Evolutionary conservation across 2,797 vertebrate species (phyloP), one percentile per base, ranked within the genome.

Genomic region (Glyptemys insculpta): DNA sequence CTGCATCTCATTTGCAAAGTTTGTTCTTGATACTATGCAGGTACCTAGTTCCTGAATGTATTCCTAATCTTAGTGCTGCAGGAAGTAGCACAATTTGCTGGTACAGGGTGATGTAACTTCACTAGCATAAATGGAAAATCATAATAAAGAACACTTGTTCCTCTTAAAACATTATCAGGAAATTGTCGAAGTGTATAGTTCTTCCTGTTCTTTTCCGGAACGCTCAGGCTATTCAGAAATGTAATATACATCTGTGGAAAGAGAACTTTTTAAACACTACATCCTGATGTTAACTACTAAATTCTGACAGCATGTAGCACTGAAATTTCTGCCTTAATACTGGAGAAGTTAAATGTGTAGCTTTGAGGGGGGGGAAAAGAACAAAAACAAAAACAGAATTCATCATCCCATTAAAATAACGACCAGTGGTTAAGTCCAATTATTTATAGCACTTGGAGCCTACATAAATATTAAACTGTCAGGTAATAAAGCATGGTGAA

Each of bases 401-500:
- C 93, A 81, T 87, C 94, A 94, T 79, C 62, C 41, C 54, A 93
- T 96, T 97, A 95, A 96, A 96, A 88, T 37, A 31, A 92, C 92
- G 57, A 76, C 31, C 23, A 83, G 56, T 94, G 80, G 18, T 96
- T 97, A 96, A 88, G 47, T 91, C 72, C 85, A 93, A 86, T 92
- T 97, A 96, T 95, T 95, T 96, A 95, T 95, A 90, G 31, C 80
- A 93, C 76, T 96, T 96, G 50, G 83, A 85, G 19, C 37, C 85
- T 96, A 87, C 57, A 85, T 94, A 97, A 97, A 96, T 97, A 96
- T 95, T 94, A 97, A 96, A 82, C 89, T 97, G 83, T 96, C 93
- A 96, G 44, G 15, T 96, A 97, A 95, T 82, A 94, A 97, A 97
- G 92, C 74, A 85, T 92, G 31, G 79, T 59, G 83, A 92, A 87